phyloP scores from a whole-genome alignment of 2,113 vertebrate genomes.

The Myocastor coypus region DNA sequence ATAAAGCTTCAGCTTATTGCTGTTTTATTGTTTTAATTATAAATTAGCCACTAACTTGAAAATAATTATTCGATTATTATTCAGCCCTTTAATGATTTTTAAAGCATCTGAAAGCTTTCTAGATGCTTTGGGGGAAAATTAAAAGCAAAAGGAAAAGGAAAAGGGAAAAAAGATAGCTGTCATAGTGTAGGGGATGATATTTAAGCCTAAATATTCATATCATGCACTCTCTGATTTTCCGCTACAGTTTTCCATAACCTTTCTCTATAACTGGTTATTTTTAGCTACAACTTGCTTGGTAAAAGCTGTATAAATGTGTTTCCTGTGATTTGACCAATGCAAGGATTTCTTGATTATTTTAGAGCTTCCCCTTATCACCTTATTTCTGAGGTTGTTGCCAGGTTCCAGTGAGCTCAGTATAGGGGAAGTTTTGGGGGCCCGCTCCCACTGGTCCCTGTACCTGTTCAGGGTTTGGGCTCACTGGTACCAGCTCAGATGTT shows the following conservation, averaged over 20 bases:
- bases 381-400: neutral
- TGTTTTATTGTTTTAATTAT: constrained; percentile 49
- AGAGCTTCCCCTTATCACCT: neutral
- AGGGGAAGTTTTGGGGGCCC: neutral
- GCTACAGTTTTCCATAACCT: constrained; percentile 11
- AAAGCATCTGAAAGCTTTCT: neutral
- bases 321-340: neutral
- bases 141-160: neutral
- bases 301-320: constrained; percentile 20
- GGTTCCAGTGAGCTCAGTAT: neutral
- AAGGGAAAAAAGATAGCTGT: neutral
- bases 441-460: neutral
- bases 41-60: neutral
- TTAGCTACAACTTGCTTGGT: neutral
- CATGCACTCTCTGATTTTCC: constrained; percentile 14
- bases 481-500: neutral
- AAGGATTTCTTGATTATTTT: constrained; percentile 20
- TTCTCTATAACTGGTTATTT: constrained; percentile 20
- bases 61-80: constrained; percentile 3
- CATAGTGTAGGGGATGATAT: neutral
- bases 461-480: neutral
- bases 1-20: neutral
- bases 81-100: neutral
- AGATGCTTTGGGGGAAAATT: neutral
- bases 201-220: neutral